Conservation (phyloP, 2,113 vertebrate genomes). For the Pan paniscus region DNA sequence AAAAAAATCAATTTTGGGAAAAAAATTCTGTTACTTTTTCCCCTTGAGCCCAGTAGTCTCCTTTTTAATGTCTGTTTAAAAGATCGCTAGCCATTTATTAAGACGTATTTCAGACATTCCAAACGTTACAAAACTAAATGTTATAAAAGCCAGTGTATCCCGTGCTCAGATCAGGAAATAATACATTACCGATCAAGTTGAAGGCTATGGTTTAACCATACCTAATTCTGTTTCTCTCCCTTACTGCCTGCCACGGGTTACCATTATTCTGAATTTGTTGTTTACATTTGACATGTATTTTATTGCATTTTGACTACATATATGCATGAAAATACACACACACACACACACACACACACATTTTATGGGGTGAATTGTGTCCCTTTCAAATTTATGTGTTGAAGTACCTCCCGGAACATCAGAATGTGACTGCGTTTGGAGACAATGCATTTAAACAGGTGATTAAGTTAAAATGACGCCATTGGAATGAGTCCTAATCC, state of each 20-base stretch:
- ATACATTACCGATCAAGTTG: background rate
- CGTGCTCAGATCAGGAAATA: background rate
- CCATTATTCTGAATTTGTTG: background rate
- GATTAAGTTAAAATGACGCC: background rate
- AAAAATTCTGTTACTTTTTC: background rate
- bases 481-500: background rate
- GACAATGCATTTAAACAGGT: background rate
- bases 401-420: background rate
- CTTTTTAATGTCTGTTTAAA: background rate
- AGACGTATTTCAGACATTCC: background rate
- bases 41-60: background rate
- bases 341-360: background rate
- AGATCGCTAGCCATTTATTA: background rate
- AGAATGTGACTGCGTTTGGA: background rate
- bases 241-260: background rate
- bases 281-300: rapidly evolving
- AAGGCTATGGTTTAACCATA: background rate
- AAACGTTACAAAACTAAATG: background rate
- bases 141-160: background rate
- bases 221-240: background rate
- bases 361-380: background rate
- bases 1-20: background rate
- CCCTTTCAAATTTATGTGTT: background rate
- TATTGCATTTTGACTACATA: background rate
- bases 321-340: background rate